phyloP scores from a whole-genome alignment of 1,140 invertebrate genomes.

The Diprion similis region DNA sequence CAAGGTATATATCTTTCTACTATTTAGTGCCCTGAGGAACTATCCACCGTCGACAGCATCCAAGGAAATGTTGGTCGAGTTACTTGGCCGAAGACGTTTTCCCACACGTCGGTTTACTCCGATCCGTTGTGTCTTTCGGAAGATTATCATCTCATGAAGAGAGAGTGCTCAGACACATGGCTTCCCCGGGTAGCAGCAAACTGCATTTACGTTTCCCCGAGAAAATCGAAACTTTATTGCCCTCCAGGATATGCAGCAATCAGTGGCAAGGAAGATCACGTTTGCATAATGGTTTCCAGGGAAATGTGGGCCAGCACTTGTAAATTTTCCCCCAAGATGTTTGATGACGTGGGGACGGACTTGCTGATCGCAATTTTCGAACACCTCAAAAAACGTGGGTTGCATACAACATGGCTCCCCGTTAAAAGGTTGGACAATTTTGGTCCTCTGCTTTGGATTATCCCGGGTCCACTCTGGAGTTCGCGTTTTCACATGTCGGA shows the following conservation, averaged over 20 bases:
- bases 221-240: constrained; percentile 20
- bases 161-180: constrained; percentile 30
- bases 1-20: neutral
- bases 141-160: constrained; percentile 23
- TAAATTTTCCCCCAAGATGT: constrained; percentile 36
- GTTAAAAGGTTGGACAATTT: constrained; percentile 27
- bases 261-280: constrained; percentile 16
- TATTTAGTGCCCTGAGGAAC: neutral
- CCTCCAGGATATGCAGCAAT: constrained; percentile 26
- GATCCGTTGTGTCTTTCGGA: constrained; percentile 30
- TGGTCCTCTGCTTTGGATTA: constrained; percentile 37
- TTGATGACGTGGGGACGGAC: constrained; percentile 30
- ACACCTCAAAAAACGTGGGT: constrained; percentile 28
- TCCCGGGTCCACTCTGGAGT: constrained; percentile 44
- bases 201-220: constrained; percentile 22
- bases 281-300: constrained; percentile 28
- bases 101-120: constrained; percentile 15
- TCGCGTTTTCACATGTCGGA: constrained; percentile 29
- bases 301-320: constrained; percentile 35
- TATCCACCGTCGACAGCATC: neutral
- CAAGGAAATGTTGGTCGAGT: neutral
- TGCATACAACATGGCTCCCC: constrained; percentile 44
- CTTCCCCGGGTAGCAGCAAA: constrained; percentile 25
- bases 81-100: neutral
- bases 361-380: constrained; percentile 23